Evolutionary conservation across 2,113 vertebrate species (phyloP).

Genomic region (Strix aluco): DNA sequence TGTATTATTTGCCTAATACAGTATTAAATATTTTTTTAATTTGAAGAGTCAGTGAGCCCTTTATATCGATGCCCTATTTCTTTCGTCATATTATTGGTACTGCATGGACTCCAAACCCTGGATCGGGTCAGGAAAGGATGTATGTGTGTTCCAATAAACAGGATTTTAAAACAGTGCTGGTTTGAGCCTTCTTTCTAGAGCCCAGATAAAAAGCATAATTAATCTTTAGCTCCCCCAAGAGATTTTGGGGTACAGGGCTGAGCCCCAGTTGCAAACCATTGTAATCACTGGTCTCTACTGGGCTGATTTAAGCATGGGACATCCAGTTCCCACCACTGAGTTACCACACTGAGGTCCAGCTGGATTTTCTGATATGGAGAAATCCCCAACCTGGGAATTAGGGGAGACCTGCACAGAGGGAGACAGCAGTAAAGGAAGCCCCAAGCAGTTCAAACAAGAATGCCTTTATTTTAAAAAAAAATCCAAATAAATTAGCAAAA

Average conservation of each 20-base stretch:
- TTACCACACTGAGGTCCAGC: rapidly evolving
- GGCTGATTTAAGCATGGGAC: not conserved
- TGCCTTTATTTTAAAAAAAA: slow-evolving; percentile 89
- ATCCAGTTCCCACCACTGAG: not conserved
- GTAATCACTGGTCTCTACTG: not conserved
- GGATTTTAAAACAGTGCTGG: slow-evolving; percentile 70
- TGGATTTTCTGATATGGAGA: not conserved
- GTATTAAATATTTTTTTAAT: slow-evolving; percentile 70
- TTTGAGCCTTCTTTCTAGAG: slow-evolving; percentile 41
- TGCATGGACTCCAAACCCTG: slow-evolving; percentile 72
- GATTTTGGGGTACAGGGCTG: not conserved
- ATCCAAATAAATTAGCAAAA: slow-evolving; percentile 94
- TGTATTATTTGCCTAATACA: slow-evolving; percentile 61
- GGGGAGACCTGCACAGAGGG: rapidly evolving
- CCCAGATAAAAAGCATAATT: not conserved
- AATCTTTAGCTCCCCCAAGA: not conserved
- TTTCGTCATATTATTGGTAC: slow-evolving; percentile 67
- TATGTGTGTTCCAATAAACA: slow-evolving; percentile 77
- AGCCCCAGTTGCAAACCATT: not conserved
- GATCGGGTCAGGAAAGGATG: slow-evolving; percentile 64
- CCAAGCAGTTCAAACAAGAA: slow-evolving; percentile 81
- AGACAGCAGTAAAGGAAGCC: not conserved
- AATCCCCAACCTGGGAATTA: not conserved
- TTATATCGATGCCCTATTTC: slow-evolving; percentile 57
- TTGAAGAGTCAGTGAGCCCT: slow-evolving; percentile 69